phyloP scores from a whole-genome alignment of 2,888 invertebrate genomes.

The Himalopsyche japonica region DNA sequence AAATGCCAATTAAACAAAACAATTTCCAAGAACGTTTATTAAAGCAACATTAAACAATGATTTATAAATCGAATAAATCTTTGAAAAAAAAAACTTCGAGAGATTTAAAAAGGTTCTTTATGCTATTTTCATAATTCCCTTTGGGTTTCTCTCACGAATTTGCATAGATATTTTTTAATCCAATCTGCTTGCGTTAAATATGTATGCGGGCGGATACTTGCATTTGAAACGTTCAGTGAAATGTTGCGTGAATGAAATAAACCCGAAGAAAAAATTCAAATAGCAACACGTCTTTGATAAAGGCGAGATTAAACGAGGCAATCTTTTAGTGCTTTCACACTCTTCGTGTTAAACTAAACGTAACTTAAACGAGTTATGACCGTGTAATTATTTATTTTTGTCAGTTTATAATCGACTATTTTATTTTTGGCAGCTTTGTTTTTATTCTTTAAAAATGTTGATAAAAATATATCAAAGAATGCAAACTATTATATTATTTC shows the following conservation, averaged over 20 bases:
- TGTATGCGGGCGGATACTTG: neutral
- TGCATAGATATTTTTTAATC: conserved; percentile 17
- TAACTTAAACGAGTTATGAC: too few relatives aligned
- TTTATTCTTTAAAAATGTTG: too few relatives aligned
- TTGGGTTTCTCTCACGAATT: neutral
- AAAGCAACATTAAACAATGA: neutral
- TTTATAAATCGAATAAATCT: neutral
- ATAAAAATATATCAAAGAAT: too few relatives aligned
- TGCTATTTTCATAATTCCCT: neutral
- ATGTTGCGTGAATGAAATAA: conserved; percentile 31
- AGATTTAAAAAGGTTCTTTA: neutral
- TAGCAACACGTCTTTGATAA: neutral
- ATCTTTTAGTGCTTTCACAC: too few relatives aligned
- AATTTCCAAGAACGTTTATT: neutral
- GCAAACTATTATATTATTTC: too few relatives aligned
- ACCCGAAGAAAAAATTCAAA: neutral
- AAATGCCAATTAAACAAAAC: neutral
- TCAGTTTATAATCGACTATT: too few relatives aligned
- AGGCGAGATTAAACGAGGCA: neutral
- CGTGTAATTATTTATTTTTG: too few relatives aligned
- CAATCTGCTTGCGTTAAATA: conserved; percentile 12
- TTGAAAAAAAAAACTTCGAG: neutral
- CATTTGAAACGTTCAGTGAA: conserved; percentile 22
- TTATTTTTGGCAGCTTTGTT: too few relatives aligned
- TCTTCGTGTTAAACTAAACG: too few relatives aligned